phyloP scores from a whole-genome alignment of 2,888 invertebrate species.

The Lasioglossum zephyrum region DNA sequence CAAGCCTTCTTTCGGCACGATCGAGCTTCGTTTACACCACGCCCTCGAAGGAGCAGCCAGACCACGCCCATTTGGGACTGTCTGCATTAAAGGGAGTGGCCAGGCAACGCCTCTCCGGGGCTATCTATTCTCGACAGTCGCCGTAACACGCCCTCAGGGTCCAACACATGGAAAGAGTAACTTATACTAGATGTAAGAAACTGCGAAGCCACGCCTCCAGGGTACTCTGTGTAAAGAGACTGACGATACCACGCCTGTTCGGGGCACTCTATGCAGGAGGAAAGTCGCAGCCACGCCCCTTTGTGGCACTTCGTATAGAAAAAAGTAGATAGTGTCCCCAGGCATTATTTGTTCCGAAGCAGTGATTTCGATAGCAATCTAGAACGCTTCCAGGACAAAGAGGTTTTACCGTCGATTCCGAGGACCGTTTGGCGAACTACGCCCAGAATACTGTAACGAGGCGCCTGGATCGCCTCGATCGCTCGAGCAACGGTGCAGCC shows the following conservation, averaged over 20 bases:
- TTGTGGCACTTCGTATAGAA: neutral
- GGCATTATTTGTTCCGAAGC: neutral
- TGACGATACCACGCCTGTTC: neutral
- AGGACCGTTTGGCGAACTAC: constrained; percentile 1
- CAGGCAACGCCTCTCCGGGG: neutral
- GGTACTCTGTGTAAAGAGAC: neutral
- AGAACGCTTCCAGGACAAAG: neutral
- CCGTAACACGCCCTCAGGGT: neutral
- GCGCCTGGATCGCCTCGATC: constrained; percentile 15
- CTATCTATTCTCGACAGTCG: neutral
- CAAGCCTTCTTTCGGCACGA: neutral
- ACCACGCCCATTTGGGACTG: neutral
- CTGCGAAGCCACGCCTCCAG: neutral
- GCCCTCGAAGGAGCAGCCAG: no score
- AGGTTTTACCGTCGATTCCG: constrained; percentile 42
- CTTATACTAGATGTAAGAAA: neutral
- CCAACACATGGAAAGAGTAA: neutral
- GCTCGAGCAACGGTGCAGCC: constrained; percentile 61
- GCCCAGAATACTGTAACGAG: constrained; percentile 40
- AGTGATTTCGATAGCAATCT: neutral
- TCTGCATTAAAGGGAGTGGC: neutral
- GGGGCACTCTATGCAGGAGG: neutral
- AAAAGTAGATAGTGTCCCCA: neutral
- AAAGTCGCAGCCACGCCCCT: neutral
- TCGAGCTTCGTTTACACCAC: neutral